These are phyloP conservation scores for Poecilia gillii DNA, from an alignment of 2,797 vertebrate species.

Conservation along the genomic window DNA sequence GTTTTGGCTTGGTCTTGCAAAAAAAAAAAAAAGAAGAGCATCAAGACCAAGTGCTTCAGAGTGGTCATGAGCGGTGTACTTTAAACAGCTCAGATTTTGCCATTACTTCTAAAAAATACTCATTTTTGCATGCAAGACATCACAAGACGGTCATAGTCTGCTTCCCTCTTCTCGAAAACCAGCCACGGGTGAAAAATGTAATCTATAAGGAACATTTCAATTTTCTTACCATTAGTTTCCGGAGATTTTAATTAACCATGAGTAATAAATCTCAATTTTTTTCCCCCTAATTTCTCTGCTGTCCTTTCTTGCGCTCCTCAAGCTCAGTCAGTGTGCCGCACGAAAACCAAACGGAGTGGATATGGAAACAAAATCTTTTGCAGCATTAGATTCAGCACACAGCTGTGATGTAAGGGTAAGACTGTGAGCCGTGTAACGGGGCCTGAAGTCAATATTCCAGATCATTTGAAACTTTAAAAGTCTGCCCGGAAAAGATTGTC, in stretches of 20 bases:
- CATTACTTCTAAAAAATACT: conserved; percentile 52
- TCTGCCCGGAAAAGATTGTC: neutral
- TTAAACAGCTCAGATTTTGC: conserved; percentile 41
- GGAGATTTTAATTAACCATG: conserved; percentile 76
- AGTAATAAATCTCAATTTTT: conserved; percentile 75
- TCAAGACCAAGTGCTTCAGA: conserved; percentile 8
- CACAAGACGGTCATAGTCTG: conserved; percentile 62
- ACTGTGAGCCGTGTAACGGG: conserved; percentile 17
- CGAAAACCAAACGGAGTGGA: conserved; percentile 31
- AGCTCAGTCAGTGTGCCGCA: conserved; percentile 40
- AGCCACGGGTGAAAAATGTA: conserved; percentile 49
- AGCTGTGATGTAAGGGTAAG: conserved; percentile 34
- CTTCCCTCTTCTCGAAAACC: conserved; percentile 47
- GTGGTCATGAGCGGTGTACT: conserved; percentile 26
- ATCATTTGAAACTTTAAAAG: conserved; percentile 14
- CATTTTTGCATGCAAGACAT: conserved; percentile 50
- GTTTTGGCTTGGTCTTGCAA: neutral
- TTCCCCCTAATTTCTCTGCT: conserved; percentile 45
- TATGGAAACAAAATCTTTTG: conserved; percentile 58
- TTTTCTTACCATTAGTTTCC: conserved; percentile 73
- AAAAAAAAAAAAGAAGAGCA: neutral
- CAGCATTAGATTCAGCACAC: conserved; percentile 52
- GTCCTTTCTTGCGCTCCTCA: conserved; percentile 42
- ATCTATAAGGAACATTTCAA: conserved; percentile 73
- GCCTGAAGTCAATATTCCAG: conserved; percentile 29